Conservation (phyloP, 2,888 invertebrate genomes). For the Dynastes maya region DNA sequence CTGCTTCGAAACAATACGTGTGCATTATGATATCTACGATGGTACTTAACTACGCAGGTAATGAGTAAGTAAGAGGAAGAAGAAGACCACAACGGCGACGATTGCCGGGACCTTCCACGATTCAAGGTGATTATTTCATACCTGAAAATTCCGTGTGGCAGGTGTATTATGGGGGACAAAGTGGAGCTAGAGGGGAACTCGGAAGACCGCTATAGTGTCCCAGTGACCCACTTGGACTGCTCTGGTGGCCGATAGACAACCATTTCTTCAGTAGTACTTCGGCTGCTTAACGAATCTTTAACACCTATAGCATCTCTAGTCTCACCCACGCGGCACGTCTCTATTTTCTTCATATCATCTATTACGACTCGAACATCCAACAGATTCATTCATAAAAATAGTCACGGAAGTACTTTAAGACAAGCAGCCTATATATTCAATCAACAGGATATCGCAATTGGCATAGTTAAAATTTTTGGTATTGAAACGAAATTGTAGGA, state of each 20-base stretch:
- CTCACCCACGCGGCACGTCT: slow-evolving; percentile 50
- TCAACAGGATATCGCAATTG: neutral
- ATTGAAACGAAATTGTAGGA: slow-evolving; percentile 12
- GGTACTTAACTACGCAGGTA: slow-evolving; percentile 4
- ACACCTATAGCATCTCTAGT: slow-evolving; percentile 49
- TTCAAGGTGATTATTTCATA: slow-evolving; percentile 53
- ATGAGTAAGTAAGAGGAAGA: slow-evolving; percentile 34
- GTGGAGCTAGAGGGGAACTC: slow-evolving; percentile 60
- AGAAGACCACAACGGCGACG: slow-evolving; percentile 29
- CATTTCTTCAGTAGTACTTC: slow-evolving; percentile 66
- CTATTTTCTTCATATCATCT: slow-evolving; percentile 20
- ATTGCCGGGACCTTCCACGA: slow-evolving; percentile 46
- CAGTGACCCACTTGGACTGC: slow-evolving; percentile 69
- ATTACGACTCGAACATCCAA: slow-evolving; percentile 4
- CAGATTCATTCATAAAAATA: slow-evolving; percentile 33
- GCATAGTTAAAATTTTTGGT: neutral
- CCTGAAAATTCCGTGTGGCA: slow-evolving; percentile 54
- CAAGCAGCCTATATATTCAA: neutral
- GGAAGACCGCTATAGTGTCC: slow-evolving; percentile 69
- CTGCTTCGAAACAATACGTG: too few species aligned
- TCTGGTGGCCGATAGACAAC: slow-evolving; percentile 70
- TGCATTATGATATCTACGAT: neutral
- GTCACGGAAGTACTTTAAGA: slow-evolving; percentile 13
- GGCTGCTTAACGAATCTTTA: slow-evolving; percentile 57
- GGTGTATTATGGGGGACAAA: slow-evolving; percentile 61